These are phyloP conservation scores for Scleropages formosus DNA, from an alignment of 2,797 vertebrate species.

Conservation along the genomic window DNA sequence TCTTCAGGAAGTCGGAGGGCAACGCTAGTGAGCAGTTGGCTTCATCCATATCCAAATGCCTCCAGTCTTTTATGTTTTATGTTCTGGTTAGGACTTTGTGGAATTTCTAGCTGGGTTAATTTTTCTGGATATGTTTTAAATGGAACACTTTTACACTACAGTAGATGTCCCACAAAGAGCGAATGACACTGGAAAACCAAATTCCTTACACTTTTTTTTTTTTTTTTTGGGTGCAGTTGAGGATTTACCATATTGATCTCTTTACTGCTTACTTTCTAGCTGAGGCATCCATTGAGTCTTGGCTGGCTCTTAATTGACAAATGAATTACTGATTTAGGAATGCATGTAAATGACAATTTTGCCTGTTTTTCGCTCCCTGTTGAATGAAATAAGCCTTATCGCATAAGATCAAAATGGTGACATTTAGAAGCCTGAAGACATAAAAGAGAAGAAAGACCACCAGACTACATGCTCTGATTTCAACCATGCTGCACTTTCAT, in stretches of 20 bases:
- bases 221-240: background rate
- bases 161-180: background rate
- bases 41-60: slow-evolving; percentile 2
- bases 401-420: background rate
- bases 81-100: background rate
- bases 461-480: background rate
- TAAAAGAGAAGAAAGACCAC: background rate
- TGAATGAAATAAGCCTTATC: background rate
- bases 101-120: background rate
- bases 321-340: background rate
- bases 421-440: background rate
- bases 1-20: background rate
- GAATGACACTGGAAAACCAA: background rate
- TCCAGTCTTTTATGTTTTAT: background rate
- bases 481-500: slow-evolving; percentile 26
- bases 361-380: background rate
- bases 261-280: background rate
- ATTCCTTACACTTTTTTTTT: background rate
- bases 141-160: slow-evolving; percentile 3
- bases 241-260: background rate
- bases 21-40: background rate
- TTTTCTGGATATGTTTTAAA: background rate
- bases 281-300: background rate
- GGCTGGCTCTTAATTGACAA: background rate
- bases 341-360: background rate